Evolutionary conservation across 2,113 vertebrate species (phyloP), one percentile per base, ranked within the genome.

Genomic region (Rissa tridactyla): DNA sequence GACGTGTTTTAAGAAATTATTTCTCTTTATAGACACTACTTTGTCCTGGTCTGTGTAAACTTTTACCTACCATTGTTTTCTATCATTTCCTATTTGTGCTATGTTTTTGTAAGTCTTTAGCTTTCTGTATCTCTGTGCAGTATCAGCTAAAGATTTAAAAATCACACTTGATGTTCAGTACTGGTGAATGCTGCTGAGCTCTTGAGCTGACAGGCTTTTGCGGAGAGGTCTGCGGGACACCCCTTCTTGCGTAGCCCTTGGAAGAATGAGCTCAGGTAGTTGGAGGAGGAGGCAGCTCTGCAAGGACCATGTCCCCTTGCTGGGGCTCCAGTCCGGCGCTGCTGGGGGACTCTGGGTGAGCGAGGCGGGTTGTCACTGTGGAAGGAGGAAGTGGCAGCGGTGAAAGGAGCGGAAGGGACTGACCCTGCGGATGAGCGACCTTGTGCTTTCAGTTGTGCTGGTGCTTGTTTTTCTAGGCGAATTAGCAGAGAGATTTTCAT

Each of bases 291-390:
- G 27, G 34, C 55, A 65, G 13, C 64, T 64, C 42, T 40, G n/a
- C 42, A 57, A 9, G 0, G 1, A 29, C 0, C 1, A 51, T 0
- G 3, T 49, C 26, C 27, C 36, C 38, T 62, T 0, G 0, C 65
- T 27, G 68, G 16, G 47, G 11, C 34, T 71, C 34, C 71, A 30
- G 46, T 25, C n/a, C 60, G 0, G 0, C 0, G 1, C 46, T 64
- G 32, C 42, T 11, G 30, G 70, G 49, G 27, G 15, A 5, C 30
- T 40, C 23, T 10, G 36, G 10, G 20, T 38, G 25, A 70, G 42
- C 2, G 4, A n/a, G 22, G 15, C 17, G 27, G 18, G 30, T 38
- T 11, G 29, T n/a, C 1, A 2, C 55, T 46, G 47, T 0, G 0
- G 54, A 38, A 38, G 3, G 40, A 62, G n/a, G 54, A 38, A 34